Percentiles rank a stretch among this genome's conserved stretches.
Evolutionary conservation across 2,797 vertebrate species (phyloP).

Genomic region (Acanthiza pusilla): DNA sequence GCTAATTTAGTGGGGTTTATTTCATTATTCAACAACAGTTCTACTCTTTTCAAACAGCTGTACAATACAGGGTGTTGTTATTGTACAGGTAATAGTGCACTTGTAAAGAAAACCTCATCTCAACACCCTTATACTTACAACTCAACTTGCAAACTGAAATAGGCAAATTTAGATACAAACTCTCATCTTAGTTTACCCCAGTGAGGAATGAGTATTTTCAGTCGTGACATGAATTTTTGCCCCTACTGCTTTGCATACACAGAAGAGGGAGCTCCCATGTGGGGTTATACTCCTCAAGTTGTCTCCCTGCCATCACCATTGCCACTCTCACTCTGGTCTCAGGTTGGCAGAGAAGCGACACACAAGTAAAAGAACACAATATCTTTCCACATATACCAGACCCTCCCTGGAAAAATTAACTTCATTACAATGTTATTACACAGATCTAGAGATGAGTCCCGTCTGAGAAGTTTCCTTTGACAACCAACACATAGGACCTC

Average conservation of each 20-base stretch:
- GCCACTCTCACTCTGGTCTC: background rate
- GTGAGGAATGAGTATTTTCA: background rate
- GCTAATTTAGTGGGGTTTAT: background rate
- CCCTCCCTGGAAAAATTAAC: background rate
- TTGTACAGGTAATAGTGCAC: background rate
- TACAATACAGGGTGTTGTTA: background rate
- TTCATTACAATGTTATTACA: background rate
- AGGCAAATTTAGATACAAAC: background rate
- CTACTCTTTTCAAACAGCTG: background rate
- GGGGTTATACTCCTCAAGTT: background rate
- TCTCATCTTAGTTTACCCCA: background rate
- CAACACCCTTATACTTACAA: background rate
- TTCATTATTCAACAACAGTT: background rate
- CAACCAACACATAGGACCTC: background rate
- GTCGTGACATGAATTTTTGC: background rate
- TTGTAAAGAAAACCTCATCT: background rate
- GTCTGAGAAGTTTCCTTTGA: background rate
- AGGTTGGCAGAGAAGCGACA: rapidly evolving
- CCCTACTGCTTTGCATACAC: background rate
- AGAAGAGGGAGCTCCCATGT: background rate
- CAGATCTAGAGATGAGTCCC: background rate
- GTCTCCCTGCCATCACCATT: background rate
- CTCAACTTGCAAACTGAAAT: background rate
- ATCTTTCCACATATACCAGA: background rate
- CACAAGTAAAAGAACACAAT: background rate